Percentiles rank a stretch among this genome's conserved stretches.
phyloP scores from a whole-genome alignment of 2,113 vertebrate species.

The Polypterus senegalus region DNA sequence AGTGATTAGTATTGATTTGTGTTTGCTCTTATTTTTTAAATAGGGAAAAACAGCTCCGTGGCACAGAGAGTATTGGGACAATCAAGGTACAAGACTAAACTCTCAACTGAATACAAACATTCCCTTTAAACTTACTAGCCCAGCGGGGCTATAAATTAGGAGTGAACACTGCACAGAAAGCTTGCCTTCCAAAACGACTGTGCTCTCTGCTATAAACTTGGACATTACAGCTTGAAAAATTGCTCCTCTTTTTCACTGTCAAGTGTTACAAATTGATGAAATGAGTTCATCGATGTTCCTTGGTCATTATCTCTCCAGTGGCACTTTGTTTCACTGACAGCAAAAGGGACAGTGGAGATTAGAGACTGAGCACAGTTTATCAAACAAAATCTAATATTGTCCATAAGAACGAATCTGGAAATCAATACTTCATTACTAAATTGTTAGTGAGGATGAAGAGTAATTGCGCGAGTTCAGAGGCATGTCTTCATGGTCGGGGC shows the following conservation, averaged over 20 bases:
- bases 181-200: conserved; percentile 67
- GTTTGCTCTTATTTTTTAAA: no score
- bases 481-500: conserved; percentile 70
- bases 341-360: conserved; percentile 74
- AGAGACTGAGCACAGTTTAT: conserved; percentile 86
- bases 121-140: conserved; percentile 96
- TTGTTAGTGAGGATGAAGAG: conserved; percentile 96
- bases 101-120: conserved; percentile 94
- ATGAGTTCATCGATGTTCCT: conserved; percentile 84
- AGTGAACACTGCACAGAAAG: conserved; percentile 73
- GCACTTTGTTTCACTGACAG: conserved; percentile 92
- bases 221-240: conserved; percentile 81
- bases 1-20: no score
- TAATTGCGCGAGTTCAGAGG: conserved; percentile 74
- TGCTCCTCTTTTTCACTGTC: conserved; percentile 72
- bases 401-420: conserved; percentile 95
- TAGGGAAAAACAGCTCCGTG: background rate
- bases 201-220: conserved; percentile 72
- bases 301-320: conserved; percentile 86
- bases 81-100: conserved; percentile 90
- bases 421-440: conserved; percentile 99
- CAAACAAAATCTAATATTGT: conserved; percentile 96
- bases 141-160: conserved; percentile 89
- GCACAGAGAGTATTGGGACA: conserved; percentile 51
- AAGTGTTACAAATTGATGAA: conserved; percentile 90